Evolutionary conservation across 2,113 vertebrate genomes (phyloP).

Genomic region (Tiliqua scincoides): DNA sequence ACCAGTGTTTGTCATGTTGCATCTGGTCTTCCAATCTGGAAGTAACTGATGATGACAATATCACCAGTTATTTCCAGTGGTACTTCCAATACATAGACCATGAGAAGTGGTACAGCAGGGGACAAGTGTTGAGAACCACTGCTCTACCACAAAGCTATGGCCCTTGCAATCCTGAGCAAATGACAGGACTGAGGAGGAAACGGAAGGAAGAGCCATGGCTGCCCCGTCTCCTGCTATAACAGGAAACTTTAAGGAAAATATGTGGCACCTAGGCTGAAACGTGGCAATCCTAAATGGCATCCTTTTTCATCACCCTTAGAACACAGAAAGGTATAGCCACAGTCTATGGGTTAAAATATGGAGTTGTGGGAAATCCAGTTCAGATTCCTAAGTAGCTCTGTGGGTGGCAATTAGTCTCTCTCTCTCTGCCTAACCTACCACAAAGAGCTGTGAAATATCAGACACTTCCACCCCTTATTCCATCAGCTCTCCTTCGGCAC

Average conservation of each 20-base stretch:
- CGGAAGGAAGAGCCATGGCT: background rate
- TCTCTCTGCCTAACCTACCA: background rate
- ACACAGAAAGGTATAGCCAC: background rate
- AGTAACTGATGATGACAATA: too few relatives aligned
- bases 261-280: background rate
- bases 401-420: slow-evolving; percentile 37
- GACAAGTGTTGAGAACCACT: too few relatives aligned
- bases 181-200: background rate
- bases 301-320: background rate
- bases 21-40: too few relatives aligned
- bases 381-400: background rate
- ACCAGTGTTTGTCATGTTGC: too few relatives aligned
- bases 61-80: too few relatives aligned
- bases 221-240: background rate
- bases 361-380: background rate
- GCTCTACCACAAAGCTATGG: background rate
- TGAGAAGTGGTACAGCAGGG: too few relatives aligned
- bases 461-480: slow-evolving; percentile 43
- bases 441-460: slow-evolving; percentile 44
- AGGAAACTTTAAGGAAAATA: background rate
- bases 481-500: slow-evolving; percentile 27
- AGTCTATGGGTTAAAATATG: background rate
- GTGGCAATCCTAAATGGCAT: too few relatives aligned
- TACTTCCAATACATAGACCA: too few relatives aligned
- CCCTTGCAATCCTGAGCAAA: background rate